Conservation (phyloP, 2,888 invertebrate species). For the Sthenelais limicola region DNA sequence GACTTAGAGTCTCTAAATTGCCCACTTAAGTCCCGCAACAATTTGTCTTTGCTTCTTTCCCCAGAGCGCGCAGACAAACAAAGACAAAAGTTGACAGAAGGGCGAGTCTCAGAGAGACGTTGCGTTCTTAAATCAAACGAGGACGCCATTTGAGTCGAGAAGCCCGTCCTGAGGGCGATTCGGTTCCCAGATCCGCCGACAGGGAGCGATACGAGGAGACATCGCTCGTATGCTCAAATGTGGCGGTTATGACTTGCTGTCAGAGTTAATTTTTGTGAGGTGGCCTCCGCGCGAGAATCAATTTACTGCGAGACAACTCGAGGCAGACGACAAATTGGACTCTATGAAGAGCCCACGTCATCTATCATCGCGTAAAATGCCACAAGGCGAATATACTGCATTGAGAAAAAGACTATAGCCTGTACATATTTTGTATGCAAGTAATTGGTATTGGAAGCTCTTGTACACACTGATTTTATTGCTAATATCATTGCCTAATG, state of each 20-base stretch:
- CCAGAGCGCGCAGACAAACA: background rate
- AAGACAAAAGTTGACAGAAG: slow-evolving; percentile 34
- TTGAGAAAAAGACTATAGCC: no score
- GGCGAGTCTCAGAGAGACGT: background rate
- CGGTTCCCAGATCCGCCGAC: background rate
- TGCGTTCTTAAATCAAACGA: no score
- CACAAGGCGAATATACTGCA: no score
- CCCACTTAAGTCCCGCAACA: slow-evolving; percentile 23
- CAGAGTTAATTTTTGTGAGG: background rate
- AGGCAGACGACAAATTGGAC: slow-evolving; percentile 16
- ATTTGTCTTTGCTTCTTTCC: slow-evolving; percentile 9
- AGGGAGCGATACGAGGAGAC: background rate
- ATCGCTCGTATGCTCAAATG: background rate
- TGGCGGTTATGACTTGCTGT: slow-evolving; percentile 22
- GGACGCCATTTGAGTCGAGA: slow-evolving; percentile 8
- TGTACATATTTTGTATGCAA: no score
- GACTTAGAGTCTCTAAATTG: slow-evolving; percentile 7
- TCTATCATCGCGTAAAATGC: background rate
- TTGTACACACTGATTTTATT: no score
- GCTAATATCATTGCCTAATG: no score
- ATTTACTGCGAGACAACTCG: slow-evolving; percentile 20
- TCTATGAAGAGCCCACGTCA: background rate
- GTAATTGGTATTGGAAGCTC: no score
- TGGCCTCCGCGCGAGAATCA: slow-evolving; percentile 7
- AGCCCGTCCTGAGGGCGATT: background rate